These are phyloP conservation scores for Hypena proboscidalis DNA, from an alignment of 2,888 invertebrate genomes.

Conservation along the genomic window DNA sequence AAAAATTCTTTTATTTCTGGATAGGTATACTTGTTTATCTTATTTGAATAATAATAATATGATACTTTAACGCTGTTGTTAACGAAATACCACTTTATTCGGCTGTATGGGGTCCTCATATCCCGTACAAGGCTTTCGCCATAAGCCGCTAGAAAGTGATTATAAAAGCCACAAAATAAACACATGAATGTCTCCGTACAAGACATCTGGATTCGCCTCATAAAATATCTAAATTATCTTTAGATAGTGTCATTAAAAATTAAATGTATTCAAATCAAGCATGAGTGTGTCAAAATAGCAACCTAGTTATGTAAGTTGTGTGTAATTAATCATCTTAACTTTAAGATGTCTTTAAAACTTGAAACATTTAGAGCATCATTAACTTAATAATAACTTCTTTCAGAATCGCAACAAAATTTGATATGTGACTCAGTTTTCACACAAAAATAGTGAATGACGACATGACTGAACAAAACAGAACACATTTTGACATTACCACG, in stretches of 20 bases:
- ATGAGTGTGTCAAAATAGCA: slow-evolving; percentile 7
- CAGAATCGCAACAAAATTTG: too few species aligned
- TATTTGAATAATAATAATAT: background rate
- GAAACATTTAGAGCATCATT: background rate
- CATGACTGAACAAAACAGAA: slow-evolving; percentile 1
- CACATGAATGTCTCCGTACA: slow-evolving; percentile 23
- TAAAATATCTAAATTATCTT: slow-evolving; percentile 19
- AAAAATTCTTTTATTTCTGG: too few species aligned
- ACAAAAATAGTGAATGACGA: slow-evolving; percentile 6
- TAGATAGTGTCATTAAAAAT: slow-evolving; percentile 26
- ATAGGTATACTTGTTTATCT: too few species aligned
- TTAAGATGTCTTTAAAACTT: too few species aligned
- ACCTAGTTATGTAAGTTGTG: too few species aligned
- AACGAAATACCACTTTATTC: slow-evolving; percentile 15
- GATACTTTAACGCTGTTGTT: background rate
- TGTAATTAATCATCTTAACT: too few species aligned
- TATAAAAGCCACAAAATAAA: slow-evolving; percentile 21
- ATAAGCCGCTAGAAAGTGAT: slow-evolving; percentile 12
- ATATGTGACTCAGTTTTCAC: too few species aligned
- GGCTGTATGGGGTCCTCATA: slow-evolving; percentile 12
- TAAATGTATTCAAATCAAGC: slow-evolving; percentile 15
- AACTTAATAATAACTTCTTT: too few species aligned
- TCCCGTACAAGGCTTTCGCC: slow-evolving; percentile 21
- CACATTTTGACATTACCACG: slow-evolving; percentile 32
- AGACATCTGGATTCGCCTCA: slow-evolving; percentile 37